Evolutionary conservation across 1,140 invertebrate genomes (phyloP).

Genomic region (Drosophila subobscura): DNA sequence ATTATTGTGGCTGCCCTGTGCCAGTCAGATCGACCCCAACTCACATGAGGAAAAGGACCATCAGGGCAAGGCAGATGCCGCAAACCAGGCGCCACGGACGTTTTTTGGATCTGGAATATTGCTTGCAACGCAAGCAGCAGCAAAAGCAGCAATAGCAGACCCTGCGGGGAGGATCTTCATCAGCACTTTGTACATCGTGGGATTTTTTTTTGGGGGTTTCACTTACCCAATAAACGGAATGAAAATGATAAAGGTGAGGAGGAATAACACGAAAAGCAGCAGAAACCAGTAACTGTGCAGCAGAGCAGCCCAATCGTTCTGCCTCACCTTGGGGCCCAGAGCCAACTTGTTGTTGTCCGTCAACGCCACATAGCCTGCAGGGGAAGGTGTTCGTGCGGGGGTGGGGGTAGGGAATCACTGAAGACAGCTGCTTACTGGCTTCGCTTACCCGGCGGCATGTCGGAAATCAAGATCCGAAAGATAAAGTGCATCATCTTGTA

Average conservation of each 20-base stretch:
- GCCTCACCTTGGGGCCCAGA: constrained; percentile 79
- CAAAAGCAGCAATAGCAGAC: constrained; percentile 94
- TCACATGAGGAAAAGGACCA: constrained; percentile 91
- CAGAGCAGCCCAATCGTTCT: constrained; percentile 84
- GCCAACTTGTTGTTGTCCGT: constrained; percentile 40
- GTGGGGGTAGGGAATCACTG: neutral
- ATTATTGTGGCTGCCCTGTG: neutral
- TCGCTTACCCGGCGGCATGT: constrained; percentile 49
- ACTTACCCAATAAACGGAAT: constrained; percentile 87
- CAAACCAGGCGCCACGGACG: constrained; percentile 89
- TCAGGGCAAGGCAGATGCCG: constrained; percentile 88
- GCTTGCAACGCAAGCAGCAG: constrained; percentile 90
- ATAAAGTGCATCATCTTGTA: constrained; percentile 53
- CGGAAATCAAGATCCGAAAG: constrained; percentile 12
- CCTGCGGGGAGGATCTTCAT: constrained; percentile 76
- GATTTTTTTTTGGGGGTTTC: too few relatives aligned
- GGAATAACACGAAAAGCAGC: constrained; percentile 85
- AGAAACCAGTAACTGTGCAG: constrained; percentile 86
- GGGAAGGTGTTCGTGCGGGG: neutral
- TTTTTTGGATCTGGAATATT: constrained; percentile 89
- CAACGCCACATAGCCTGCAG: constrained; percentile 58
- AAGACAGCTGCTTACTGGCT: too few relatives aligned
- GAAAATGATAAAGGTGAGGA: constrained; percentile 86
- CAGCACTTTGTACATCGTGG: too few relatives aligned
- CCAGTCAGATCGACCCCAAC: constrained; percentile 68